Conservation (phyloP, 2,888 invertebrate genomes). For the Harmothoe impar region DNA sequence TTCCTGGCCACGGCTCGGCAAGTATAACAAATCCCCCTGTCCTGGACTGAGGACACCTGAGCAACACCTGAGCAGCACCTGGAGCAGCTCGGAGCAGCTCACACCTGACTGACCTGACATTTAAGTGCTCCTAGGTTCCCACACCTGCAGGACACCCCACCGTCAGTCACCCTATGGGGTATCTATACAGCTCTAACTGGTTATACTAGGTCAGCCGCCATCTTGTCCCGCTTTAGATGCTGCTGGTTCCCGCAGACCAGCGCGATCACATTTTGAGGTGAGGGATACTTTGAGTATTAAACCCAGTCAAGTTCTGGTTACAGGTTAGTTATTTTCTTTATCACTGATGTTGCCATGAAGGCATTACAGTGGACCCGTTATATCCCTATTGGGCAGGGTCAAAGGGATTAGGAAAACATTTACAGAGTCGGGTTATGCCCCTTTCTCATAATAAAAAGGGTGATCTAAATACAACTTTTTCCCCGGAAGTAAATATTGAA, state of each 20-base stretch:
- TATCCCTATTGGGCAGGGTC: background rate
- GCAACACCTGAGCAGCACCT: constrained; percentile 6
- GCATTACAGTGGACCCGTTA: background rate
- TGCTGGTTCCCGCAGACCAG: no score
- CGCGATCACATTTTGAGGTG: no score
- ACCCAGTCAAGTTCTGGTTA: no score
- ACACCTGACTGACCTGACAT: constrained; percentile 42
- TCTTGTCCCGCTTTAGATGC: no score
- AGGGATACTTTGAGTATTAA: no score
- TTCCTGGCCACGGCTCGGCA: background rate
- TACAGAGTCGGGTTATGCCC: background rate
- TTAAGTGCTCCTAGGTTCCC: background rate
- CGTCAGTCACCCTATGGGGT: background rate
- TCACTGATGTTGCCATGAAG: no score
- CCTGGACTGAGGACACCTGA: background rate
- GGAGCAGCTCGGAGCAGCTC: constrained; percentile 45
- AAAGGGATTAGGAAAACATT: background rate
- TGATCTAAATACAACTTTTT: no score
- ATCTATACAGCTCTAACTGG: background rate
- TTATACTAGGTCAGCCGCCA: no score
- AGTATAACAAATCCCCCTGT: background rate
- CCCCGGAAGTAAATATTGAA: no score
- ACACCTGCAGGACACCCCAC: constrained; percentile 7
- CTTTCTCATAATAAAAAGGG: background rate
- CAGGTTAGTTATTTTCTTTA: no score